These are phyloP conservation scores for Toxotes chatareus DNA, from an alignment of 2,113 vertebrate genomes.

Conservation along the genomic window DNA sequence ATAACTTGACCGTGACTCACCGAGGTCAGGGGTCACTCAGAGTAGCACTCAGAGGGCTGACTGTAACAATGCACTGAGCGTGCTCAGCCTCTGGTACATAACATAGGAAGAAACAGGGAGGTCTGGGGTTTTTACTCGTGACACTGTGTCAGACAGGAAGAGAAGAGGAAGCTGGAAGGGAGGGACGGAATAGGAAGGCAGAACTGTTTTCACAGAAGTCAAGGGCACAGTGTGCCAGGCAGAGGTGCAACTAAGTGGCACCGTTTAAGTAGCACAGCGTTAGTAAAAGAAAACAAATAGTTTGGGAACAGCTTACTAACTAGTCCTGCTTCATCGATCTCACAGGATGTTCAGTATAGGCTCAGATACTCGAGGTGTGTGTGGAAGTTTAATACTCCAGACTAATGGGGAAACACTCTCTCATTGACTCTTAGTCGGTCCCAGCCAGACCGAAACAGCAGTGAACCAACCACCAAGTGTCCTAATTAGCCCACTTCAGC, in stretches of 20 bases:
- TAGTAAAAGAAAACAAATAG: slow-evolving; percentile 13
- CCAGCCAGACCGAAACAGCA: slow-evolving; percentile 60
- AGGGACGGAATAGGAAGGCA: slow-evolving; percentile 68
- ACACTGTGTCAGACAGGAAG: slow-evolving; percentile 79
- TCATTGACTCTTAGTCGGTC: slow-evolving; percentile 46
- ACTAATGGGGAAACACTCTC: slow-evolving; percentile 35
- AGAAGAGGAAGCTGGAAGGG: slow-evolving; percentile 74
- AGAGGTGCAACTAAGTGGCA: slow-evolving; percentile 24
- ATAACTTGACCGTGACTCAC: background rate
- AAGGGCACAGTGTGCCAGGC: slow-evolving; percentile 35
- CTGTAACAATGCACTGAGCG: slow-evolving; percentile 16
- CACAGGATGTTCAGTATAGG: background rate
- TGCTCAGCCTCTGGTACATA: slow-evolving; percentile 42
- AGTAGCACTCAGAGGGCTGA: background rate
- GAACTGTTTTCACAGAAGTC: slow-evolving; percentile 58
- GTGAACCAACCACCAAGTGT: slow-evolving; percentile 67
- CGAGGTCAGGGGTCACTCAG: background rate
- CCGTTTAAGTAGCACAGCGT: background rate
- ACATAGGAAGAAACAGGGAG: slow-evolving; percentile 55
- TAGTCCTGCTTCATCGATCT: background rate
- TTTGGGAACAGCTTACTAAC: slow-evolving; percentile 30
- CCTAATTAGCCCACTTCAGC: slow-evolving; percentile 77
- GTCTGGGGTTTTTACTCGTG: slow-evolving; percentile 44
- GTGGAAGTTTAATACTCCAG: slow-evolving; percentile 12
- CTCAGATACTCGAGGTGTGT: slow-evolving; percentile 18